Conservation (phyloP, 2,888 invertebrate genomes). For the Macaria liturata region DNA sequence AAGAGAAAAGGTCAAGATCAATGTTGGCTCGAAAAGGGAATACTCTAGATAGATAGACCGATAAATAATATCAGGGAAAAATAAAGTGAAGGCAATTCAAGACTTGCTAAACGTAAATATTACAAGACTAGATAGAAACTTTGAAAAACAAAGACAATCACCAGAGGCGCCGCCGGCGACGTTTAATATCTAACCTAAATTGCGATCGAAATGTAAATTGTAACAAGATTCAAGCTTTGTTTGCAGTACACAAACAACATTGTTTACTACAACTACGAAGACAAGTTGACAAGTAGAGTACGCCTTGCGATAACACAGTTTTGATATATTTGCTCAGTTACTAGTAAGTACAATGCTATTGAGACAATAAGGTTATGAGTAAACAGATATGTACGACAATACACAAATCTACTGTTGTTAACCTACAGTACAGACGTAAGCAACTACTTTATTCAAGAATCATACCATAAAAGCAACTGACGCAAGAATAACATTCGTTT, state of each 20-base stretch:
- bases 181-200: constrained; percentile 26
- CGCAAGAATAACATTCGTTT: constrained; percentile 39
- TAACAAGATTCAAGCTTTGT: constrained; percentile 14
- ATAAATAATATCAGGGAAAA: no score
- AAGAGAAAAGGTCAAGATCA: constrained; percentile 25
- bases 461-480: constrained; percentile 22
- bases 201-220: constrained; percentile 11
- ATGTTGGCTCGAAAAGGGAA: constrained; percentile 3
- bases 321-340: constrained; percentile 12
- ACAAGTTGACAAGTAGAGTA: constrained; percentile 18
- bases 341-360: constrained; percentile 4
- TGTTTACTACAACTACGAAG: constrained; percentile 16
- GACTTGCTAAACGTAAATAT: no score
- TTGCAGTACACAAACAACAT: constrained; percentile 11
- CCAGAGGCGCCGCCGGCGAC: background rate
- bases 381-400: constrained; percentile 1
- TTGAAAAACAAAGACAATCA: background rate
- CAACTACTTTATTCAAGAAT: background rate
- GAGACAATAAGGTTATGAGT: background rate
- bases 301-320: constrained; percentile 18
- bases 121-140: no score
- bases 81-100: no score
- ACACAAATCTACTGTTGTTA: background rate
- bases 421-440: background rate
- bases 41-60: background rate